phyloP scores from a whole-genome alignment of 2,113 vertebrate genomes.

The Calypte anna region DNA sequence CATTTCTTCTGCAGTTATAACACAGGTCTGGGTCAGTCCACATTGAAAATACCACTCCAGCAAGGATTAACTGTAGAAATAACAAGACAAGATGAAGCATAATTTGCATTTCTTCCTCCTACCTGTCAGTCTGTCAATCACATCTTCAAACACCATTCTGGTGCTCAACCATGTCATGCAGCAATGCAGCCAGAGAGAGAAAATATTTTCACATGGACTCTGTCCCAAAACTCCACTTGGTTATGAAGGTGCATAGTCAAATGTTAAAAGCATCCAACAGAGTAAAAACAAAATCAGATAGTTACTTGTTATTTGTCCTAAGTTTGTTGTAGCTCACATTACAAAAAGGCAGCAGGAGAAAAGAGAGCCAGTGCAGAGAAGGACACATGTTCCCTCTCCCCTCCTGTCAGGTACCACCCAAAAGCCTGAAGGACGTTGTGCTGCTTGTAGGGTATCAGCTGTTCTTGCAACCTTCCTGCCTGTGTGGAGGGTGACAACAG shows the following conservation, averaged over 20 bases:
- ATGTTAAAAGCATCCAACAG: background rate
- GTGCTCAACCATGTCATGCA: background rate
- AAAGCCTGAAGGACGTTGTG: background rate
- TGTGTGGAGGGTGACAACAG: background rate
- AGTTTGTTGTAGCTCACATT: background rate
- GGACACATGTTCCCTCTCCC: background rate
- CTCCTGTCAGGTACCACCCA: accelerated
- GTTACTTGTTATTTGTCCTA: background rate
- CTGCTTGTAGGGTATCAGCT: background rate
- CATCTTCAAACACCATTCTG: background rate
- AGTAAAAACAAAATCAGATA: background rate
- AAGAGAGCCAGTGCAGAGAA: background rate
- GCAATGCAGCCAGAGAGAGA: background rate
- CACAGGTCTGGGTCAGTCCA: background rate
- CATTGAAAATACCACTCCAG: background rate
- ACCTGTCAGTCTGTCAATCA: background rate
- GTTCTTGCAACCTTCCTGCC: background rate
- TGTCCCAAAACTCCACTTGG: background rate
- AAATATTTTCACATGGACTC: background rate
- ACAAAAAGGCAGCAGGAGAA: background rate
- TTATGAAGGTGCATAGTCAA: background rate
- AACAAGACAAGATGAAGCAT: background rate
- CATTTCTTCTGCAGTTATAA: background rate
- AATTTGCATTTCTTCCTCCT: background rate
- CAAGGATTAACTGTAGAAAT: background rate